Conservation (phyloP, 2,113 vertebrate genomes). For the Phalacrocorax carbo region DNA sequence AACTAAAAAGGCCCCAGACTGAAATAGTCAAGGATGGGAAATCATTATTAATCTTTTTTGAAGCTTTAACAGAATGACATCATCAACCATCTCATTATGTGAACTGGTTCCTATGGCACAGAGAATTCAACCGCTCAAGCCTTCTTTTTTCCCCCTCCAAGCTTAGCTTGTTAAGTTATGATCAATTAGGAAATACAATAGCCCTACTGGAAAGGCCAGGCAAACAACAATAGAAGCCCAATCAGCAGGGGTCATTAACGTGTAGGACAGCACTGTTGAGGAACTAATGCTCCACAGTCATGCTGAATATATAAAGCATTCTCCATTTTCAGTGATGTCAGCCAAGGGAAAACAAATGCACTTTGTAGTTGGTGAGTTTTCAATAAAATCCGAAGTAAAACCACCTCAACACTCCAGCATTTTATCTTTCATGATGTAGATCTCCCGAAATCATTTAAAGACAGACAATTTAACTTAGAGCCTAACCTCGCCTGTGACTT, state of each 20-base stretch:
- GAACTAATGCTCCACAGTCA: background rate
- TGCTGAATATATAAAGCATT: rapidly evolving
- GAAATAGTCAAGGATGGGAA: background rate
- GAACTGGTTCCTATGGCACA: background rate
- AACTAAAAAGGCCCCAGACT: background rate
- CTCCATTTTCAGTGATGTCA: background rate
- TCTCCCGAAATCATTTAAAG: background rate
- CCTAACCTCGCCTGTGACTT: background rate
- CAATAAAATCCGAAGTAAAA: background rate
- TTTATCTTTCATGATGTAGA: background rate
- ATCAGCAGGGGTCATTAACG: background rate
- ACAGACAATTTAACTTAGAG: background rate
- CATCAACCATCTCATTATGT: background rate
- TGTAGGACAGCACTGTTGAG: too few species aligned
- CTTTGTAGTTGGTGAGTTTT: background rate
- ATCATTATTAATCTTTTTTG: background rate
- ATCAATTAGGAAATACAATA: background rate
- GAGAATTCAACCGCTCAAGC: background rate
- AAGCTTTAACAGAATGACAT: background rate
- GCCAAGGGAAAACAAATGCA: background rate
- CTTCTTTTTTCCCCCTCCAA: background rate
- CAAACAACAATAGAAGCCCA: background rate
- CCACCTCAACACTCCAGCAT: rapidly evolving
- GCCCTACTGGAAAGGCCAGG: background rate
- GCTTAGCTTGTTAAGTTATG: background rate